Conservation (phyloP, 2,888 invertebrate species). For the Peribatodes rhomboidaria region DNA sequence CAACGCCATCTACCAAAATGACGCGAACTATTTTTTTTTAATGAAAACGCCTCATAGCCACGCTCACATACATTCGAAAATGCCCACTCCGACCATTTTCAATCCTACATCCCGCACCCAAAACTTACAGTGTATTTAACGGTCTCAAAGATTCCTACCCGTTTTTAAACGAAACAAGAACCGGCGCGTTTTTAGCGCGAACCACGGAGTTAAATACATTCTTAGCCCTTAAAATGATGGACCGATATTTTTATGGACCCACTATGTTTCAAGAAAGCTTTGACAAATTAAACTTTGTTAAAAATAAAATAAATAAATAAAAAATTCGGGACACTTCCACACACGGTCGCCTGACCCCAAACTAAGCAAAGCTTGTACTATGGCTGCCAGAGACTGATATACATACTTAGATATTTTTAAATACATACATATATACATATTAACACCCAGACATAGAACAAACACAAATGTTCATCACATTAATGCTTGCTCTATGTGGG, state of each 20-base stretch:
- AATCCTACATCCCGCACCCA: slow-evolving; percentile 16
- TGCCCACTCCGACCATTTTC: slow-evolving; percentile 12
- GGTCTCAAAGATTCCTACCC: slow-evolving; percentile 43
- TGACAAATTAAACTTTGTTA: neutral
- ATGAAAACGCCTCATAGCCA: too few species aligned
- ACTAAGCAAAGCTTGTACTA: too few species aligned
- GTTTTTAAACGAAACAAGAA: slow-evolving; percentile 47
- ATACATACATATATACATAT: too few species aligned
- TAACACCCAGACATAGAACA: too few species aligned
- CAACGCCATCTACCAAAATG: too few species aligned
- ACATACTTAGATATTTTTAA: too few species aligned
- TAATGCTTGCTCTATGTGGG: too few species aligned
- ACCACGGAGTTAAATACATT: slow-evolving; percentile 46
- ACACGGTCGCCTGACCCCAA: too few species aligned
- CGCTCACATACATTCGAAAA: neutral
- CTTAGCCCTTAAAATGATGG: slow-evolving; percentile 31
- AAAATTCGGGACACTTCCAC: too few species aligned
- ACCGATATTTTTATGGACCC: slow-evolving; percentile 41
- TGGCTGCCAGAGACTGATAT: too few species aligned
- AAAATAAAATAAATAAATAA: neutral
- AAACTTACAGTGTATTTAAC: slow-evolving; percentile 50
- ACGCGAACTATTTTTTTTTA: too few species aligned
- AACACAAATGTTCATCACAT: too few species aligned
- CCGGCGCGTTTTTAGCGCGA: slow-evolving; percentile 42
- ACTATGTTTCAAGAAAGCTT: slow-evolving; percentile 20